phyloP scores from a whole-genome alignment of 2,797 vertebrate species.

The Enteromius mattozi region DNA sequence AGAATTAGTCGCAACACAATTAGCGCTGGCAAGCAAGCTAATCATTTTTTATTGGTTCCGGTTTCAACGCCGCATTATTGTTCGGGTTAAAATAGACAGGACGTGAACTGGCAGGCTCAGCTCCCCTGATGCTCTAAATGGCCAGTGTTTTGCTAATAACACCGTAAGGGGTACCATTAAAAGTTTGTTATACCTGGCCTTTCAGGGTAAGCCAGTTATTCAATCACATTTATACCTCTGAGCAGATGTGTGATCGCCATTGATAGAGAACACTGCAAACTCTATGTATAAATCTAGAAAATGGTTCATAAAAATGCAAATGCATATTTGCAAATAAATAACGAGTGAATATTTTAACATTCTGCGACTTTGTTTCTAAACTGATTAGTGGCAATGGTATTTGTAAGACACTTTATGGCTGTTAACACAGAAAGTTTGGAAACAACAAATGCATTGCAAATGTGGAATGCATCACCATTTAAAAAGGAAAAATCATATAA shows the following conservation, averaged over 20 bases:
- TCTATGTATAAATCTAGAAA: conserved; percentile 62
- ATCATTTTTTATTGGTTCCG: conserved; percentile 59
- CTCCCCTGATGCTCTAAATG: conserved; percentile 46
- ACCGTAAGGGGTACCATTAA: conserved; percentile 56
- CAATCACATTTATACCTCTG: conserved; percentile 58
- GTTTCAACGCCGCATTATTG: conserved; percentile 53
- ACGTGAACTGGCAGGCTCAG: conserved; percentile 45
- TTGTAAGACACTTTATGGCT: conserved; percentile 35
- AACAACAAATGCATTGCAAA: neutral
- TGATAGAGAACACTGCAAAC: conserved; percentile 51
- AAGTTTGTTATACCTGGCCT: conserved; percentile 58
- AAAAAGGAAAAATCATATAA: neutral
- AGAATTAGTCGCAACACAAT: conserved; percentile 54
- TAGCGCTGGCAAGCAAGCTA: conserved; percentile 51
- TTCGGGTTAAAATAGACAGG: conserved; percentile 55
- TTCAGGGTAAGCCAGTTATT: conserved; percentile 48
- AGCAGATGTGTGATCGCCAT: conserved; percentile 63
- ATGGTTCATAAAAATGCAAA: conserved; percentile 67
- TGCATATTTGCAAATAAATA: conserved; percentile 48
- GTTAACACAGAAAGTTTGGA: conserved; percentile 31
- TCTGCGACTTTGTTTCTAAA: conserved; percentile 51
- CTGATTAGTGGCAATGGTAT: conserved; percentile 45
- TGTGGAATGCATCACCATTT: neutral
- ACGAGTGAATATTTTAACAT: conserved; percentile 56
- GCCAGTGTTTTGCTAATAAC: conserved; percentile 52